phyloP scores from a whole-genome alignment of 2,797 vertebrate genomes.

The Mormyrops attenuatus region DNA sequence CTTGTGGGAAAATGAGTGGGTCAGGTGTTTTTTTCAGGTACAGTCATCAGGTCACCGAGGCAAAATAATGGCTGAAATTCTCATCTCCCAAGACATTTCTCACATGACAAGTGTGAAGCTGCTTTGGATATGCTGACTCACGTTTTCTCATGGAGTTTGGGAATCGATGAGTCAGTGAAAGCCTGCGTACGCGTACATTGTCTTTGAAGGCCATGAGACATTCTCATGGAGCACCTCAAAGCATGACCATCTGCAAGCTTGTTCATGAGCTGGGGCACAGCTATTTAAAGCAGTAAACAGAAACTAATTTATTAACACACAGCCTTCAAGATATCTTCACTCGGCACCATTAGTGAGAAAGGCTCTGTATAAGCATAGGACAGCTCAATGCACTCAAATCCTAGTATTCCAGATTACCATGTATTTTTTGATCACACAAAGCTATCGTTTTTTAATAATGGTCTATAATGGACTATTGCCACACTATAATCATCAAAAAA shows the following conservation, averaged over 20 bases:
- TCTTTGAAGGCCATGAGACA: not conserved
- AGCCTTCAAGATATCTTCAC: constrained; percentile 10
- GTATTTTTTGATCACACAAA: not conserved
- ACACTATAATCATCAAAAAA: not conserved
- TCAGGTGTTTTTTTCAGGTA: not conserved
- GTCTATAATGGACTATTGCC: not conserved
- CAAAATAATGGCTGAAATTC: constrained; percentile 3
- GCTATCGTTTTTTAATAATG: not conserved
- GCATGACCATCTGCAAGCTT: not conserved
- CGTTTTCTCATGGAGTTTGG: not conserved
- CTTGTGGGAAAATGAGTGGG: constrained; percentile 34
- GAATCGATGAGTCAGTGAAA: constrained; percentile 11
- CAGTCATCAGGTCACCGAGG: not conserved
- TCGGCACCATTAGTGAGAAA: not conserved
- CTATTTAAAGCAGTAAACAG: constrained; percentile 5
- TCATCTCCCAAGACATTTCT: not conserved
- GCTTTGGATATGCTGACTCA: not conserved
- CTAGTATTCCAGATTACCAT: not conserved
- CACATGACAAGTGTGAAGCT: not conserved
- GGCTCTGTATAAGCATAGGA: not conserved
- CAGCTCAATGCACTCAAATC: not conserved
- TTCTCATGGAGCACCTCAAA: constrained; percentile 12
- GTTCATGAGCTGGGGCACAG: not conserved
- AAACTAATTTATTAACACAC: not conserved
- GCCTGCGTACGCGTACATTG: not conserved